Percentiles rank a stretch among this genome's conserved stretches.
phyloP scores from a whole-genome alignment of 23 tunicate genomes.

The Trididemnum nubilum region DNA sequence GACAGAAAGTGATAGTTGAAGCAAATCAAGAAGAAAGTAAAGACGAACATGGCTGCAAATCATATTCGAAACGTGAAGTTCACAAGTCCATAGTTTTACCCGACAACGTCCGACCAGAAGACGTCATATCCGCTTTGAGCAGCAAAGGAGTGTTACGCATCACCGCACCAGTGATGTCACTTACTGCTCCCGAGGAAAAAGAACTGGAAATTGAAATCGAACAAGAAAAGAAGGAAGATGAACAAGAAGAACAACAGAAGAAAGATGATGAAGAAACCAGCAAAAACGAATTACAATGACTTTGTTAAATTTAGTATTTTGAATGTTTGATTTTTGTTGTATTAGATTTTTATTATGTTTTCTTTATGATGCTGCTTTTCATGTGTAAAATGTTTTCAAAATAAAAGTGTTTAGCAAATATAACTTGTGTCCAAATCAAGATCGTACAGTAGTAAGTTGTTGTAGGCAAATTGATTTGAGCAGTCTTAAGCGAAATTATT shows the following conservation, averaged over 20 bases:
- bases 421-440: too few species aligned
- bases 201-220: constrained; percentile 11
- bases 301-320: neutral
- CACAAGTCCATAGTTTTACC: constrained; percentile 36
- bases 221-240: constrained; percentile 5
- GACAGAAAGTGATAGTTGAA: constrained; percentile 26
- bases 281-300: neutral
- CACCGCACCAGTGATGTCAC: constrained; percentile 35
- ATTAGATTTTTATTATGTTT: too few species aligned
- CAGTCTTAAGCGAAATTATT: too few species aligned
- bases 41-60: constrained; percentile 8
- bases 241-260: neutral
- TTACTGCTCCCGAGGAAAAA: constrained; percentile 28
- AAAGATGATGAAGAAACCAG: neutral
- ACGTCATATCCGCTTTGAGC: constrained; percentile 19
- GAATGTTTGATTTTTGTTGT: too few species aligned
- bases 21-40: constrained; percentile 12
- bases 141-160: constrained; percentile 28
- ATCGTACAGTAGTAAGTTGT: too few species aligned
- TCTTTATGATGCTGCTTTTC: too few species aligned
- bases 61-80: constrained; percentile 20
- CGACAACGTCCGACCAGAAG: constrained; percentile 24
- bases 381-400: too few species aligned
- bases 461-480: too few species aligned
- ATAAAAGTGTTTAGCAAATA: too few species aligned